Conservation (phyloP, 2,113 vertebrate species). For the Candoia aspera region DNA sequence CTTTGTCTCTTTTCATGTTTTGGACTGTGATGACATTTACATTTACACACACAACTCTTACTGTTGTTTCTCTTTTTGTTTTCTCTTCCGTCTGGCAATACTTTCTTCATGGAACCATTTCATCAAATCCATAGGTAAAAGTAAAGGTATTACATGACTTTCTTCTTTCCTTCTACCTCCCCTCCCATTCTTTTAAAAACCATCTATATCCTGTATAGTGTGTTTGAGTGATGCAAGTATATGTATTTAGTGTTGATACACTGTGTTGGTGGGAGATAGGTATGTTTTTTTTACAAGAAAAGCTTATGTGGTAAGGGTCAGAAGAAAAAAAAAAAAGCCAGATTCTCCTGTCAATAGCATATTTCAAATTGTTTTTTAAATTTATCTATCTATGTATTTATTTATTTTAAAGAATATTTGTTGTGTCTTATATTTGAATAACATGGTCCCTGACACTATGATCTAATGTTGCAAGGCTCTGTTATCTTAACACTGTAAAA, state of each 20-base stretch:
- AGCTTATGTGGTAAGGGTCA: background rate
- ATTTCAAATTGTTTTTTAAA: background rate
- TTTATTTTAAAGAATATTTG: background rate
- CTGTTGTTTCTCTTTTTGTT: conserved; percentile 86
- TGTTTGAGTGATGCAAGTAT: conserved; percentile 69
- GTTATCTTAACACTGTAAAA: background rate
- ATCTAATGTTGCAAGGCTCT: background rate
- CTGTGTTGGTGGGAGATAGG: conserved; percentile 75
- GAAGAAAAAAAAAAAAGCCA: background rate
- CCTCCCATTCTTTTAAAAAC: conserved; percentile 52
- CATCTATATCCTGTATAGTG: conserved; percentile 66
- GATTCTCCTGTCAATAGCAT: background rate
- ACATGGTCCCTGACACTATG: background rate
- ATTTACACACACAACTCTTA: conserved; percentile 81
- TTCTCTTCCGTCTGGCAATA: conserved; percentile 88
- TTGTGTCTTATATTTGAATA: background rate
- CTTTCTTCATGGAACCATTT: conserved; percentile 98
- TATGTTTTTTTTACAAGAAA: conserved; percentile 66
- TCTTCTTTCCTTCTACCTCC: conserved; percentile 54
- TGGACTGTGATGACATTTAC: conserved; percentile 69
- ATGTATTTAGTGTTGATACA: conserved; percentile 67
- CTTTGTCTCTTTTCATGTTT: conserved; percentile 74
- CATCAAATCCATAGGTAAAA: conserved; percentile 99
- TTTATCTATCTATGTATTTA: too few species aligned
- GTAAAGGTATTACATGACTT: conserved; percentile 92